Evolutionary conservation across 2,888 invertebrate species (phyloP), one percentile per base, ranked within the genome.

Genomic region (Brenthis hecate): DNA sequence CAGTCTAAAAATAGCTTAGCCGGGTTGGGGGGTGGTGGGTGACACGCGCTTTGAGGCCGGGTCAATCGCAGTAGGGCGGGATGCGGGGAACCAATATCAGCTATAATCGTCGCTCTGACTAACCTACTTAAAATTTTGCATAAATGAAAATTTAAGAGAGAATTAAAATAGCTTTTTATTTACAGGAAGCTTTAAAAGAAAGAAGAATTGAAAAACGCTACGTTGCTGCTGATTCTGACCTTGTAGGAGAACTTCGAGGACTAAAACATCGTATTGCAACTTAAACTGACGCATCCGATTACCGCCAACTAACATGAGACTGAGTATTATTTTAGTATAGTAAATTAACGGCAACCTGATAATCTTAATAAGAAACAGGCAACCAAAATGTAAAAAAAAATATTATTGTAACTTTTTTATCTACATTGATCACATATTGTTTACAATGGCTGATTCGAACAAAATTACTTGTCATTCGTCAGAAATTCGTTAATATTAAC

Each of bases 151-250:
- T 51, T 66, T 55, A 54, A 48, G 11, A 36, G 62, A 53, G 47
- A 19, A 51, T 70, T 55, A 61, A 54, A 57, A 56, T 43, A 54
- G 19, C 63, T 71, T 71, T 76, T 80, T 85, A 85, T 76, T 78
- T 75, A 76, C 86, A 93, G 93, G 85, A 88, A 71, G 71, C 84
- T 47, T 74, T 79, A 56, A 87, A 87, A 72, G 77, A 78, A 50
- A 83, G 91, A 74, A 89, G 93, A 76, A 94, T 95, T 81, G 93
- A 94, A 76, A 95, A 95, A 80, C 92, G 95, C 68, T 95, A 94
- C 81, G 93, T 95, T 58, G 92, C 94, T 1, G 93, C 92, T 72
- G 95, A 95, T 81, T 94, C 94, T 66, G 94, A 94, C 76, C 88
- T 95, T 66, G 95, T 94, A 5, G 88, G 93, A 56, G 95, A 95